Base-by-base conservation (phyloP, 2,888 invertebrate species). In the Acholoe squamosa region DNA sequence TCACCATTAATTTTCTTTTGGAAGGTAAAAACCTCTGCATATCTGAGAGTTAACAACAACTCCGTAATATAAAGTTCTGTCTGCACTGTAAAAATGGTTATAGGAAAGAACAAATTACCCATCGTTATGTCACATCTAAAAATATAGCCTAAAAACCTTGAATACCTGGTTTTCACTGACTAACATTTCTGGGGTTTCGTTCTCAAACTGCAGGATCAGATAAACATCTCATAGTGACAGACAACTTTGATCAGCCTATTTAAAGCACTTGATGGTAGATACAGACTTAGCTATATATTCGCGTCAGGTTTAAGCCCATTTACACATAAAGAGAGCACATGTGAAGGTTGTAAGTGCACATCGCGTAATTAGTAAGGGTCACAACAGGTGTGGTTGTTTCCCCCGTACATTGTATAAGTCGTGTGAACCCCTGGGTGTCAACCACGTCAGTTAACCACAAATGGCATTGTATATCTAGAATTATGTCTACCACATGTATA, bases 371-470 rank as follows among this genome's bases (percentile, higher is more conserved):
- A 71, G 28, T 7, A 14, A 71, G 71, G 71, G 28, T 28, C n/a
- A n/a, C 61, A 71, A 28, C 71, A 71, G 22, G 61, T 19, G n/a
- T 19, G n/a, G 61, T 61, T 19, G 19, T 19, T 61, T 61, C 61
- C 61, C 61, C 61, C 10, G 43, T 43, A 43, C 5, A 43, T 43
- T 3, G 43, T 43, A 43, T 43, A 43, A 61, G 61, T 14, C 61
- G 19, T 61, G 61, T 61, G 61, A 61, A n/a, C n/a, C n/a, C n/a
- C n/a, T n/a, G n/a, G n/a, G n/a, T n/a, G n/a, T n/a, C n/a, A n/a
- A n/a, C 61, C 61, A 61, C n/a, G 61, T 61, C 61, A 61, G 61
- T n/a, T 61, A 19, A n/a, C 22, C n/a, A 61, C 61, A n/a, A 61
- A 19, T n/a, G 61, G 14, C 19, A 61, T 61, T 61, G 61, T 71